Conservation (phyloP, 2,888 invertebrate genomes). For the Carcina quercana region DNA sequence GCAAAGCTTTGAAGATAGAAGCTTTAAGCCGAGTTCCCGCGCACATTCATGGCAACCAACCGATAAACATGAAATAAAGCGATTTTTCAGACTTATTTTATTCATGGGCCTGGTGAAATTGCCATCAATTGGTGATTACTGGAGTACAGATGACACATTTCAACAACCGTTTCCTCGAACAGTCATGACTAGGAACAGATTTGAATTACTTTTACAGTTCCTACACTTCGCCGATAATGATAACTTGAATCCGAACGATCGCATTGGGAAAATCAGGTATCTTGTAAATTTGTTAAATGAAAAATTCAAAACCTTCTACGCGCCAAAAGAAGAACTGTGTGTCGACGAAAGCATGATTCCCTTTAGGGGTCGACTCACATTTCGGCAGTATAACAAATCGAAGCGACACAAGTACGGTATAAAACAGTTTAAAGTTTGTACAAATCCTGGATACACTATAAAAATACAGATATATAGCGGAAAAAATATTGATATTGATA, state of each 20-base stretch:
- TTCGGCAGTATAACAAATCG: conserved; percentile 23
- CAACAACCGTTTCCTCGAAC: conserved; percentile 21
- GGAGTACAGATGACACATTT: conserved; percentile 21
- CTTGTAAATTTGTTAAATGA: conserved; percentile 24
- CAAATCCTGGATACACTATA: conserved; percentile 19
- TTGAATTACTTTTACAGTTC: conserved; percentile 25
- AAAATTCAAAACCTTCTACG: conserved; percentile 16
- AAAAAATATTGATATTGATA: conserved; percentile 21
- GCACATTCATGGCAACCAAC: conserved; percentile 19
- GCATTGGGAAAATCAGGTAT: conserved; percentile 17
- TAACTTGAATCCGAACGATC: conserved; percentile 20
- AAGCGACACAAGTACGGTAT: conserved; percentile 23
- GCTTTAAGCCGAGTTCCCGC: not conserved
- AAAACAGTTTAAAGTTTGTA: conserved; percentile 24
- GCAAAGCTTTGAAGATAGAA: no score
- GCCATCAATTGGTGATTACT: conserved; percentile 26
- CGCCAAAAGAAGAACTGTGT: conserved; percentile 20
- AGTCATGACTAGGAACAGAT: conserved; percentile 25
- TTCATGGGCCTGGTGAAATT: conserved; percentile 27
- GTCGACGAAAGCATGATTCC: conserved; percentile 28
- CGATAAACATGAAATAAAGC: conserved; percentile 21
- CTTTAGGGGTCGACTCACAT: conserved; percentile 24
- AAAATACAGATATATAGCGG: conserved; percentile 21
- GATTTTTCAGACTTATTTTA: conserved; percentile 24
- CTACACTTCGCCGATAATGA: conserved; percentile 29